Conservation (phyloP, 2,888 invertebrate species). For the Antheraea assamensis region DNA sequence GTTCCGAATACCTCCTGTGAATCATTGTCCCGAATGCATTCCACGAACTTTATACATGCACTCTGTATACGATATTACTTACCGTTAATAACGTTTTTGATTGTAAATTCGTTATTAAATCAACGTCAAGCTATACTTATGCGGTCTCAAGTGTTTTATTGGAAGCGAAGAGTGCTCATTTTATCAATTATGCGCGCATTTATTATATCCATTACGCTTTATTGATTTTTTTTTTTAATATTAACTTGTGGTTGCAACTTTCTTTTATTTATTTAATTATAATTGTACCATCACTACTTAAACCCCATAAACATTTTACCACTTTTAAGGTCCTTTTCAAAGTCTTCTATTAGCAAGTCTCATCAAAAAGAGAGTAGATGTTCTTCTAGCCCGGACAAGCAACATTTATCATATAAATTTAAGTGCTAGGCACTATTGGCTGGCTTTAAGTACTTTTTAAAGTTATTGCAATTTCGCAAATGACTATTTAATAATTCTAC, state of each 20-base stretch:
- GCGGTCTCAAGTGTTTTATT: constrained; percentile 48
- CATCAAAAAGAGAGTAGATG: too few species aligned
- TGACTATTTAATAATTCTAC: constrained; percentile 2
- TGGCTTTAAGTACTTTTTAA: neutral
- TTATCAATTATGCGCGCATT: constrained; percentile 37
- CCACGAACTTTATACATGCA: constrained; percentile 49
- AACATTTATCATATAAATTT: neutral
- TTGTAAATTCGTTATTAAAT: constrained; percentile 56
- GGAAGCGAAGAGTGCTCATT: constrained; percentile 47
- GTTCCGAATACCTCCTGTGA: constrained; percentile 60
- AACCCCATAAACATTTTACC: too few species aligned
- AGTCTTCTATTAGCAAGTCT: too few species aligned
- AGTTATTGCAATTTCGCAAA: neutral
- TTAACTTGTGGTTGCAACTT: too few species aligned
- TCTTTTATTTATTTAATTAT: too few species aligned
- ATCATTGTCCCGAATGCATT: constrained; percentile 58
- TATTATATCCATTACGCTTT: neutral
- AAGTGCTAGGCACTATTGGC: neutral
- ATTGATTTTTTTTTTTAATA: constrained; percentile 3
- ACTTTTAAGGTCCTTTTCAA: too few species aligned
- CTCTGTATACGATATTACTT: constrained; percentile 50
- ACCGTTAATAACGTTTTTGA: constrained; percentile 65
- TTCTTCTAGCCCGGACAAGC: too few species aligned
- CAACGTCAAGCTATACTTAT: constrained; percentile 56
- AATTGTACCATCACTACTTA: too few species aligned